Percentiles rank a stretch among this genome's conserved stretches.
Evolutionary conservation across 2,797 vertebrate species (phyloP).

Genomic region (Holocentrus rufus): DNA sequence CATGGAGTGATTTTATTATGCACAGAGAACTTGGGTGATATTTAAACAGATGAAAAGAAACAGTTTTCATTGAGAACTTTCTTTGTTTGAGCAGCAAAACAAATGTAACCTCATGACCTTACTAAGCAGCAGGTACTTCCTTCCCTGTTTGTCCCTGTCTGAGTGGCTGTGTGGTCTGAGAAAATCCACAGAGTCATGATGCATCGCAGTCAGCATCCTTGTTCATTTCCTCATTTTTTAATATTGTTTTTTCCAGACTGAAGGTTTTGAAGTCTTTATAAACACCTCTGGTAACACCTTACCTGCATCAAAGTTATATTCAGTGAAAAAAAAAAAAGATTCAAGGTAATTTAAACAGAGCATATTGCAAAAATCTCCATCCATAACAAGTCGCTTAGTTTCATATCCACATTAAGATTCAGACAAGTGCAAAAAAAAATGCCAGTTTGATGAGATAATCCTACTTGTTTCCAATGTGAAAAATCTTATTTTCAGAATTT

Average conservation of each 20-base stretch:
- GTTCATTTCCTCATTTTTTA: conserved; percentile 40
- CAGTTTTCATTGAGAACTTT: conserved; percentile 25
- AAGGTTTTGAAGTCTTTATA: neutral
- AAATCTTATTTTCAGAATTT: no score
- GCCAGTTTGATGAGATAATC: no score
- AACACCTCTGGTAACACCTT: neutral
- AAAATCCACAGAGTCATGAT: conserved; percentile 28
- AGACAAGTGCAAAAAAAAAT: no score
- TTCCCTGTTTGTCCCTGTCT: conserved; percentile 57
- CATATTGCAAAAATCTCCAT: no score
- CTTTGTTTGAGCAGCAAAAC: conserved; percentile 62
- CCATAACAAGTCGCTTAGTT: no score
- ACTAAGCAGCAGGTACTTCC: conserved; percentile 46
- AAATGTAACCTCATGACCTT: conserved; percentile 66
- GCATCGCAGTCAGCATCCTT: conserved; percentile 43
- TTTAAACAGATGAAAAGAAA: conserved; percentile 42
- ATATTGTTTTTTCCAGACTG: conserved; percentile 6
- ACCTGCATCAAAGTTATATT: no score
- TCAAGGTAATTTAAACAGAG: no score
- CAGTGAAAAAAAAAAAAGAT: no score
- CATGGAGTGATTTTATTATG: neutral
- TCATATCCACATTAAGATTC: no score
- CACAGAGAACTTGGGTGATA: neutral
- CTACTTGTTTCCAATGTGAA: no score
- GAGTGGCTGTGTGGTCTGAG: conserved; percentile 45